Evolutionary conservation across 2,113 vertebrate genomes (phyloP).

Genomic region (Nerophis ophidion): DNA sequence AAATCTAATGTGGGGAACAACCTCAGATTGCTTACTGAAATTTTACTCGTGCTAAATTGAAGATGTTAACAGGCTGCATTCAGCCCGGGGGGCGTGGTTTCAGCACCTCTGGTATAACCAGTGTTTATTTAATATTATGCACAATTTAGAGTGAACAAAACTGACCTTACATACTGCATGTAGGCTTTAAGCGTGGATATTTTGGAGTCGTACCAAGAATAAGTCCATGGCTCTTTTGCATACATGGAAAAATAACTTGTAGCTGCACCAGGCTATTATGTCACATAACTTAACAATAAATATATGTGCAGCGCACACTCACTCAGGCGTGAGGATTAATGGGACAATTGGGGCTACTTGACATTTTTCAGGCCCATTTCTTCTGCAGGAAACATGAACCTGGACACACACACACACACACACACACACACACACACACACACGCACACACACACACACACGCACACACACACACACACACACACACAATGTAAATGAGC

Average conservation of each 20-base stretch:
- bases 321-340: conserved; percentile 44
- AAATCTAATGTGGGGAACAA: too few relatives aligned
- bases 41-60: too few relatives aligned
- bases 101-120: too few relatives aligned
- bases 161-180: too few relatives aligned
- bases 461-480: background rate
- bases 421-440: background rate
- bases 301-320: conserved; percentile 39
- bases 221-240: background rate
- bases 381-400: conserved; percentile 23
- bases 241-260: background rate
- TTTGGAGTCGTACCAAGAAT: too few relatives aligned
- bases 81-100: too few relatives aligned
- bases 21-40: too few relatives aligned
- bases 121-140: too few relatives aligned
- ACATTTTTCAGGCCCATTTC: conserved; percentile 44
- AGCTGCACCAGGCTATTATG: conserved; percentile 16
- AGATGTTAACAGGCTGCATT: too few relatives aligned
- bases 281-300: conserved; percentile 37
- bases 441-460: background rate
- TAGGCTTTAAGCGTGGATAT: too few relatives aligned
- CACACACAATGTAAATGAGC: too few relatives aligned
- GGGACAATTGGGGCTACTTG: conserved; percentile 43
- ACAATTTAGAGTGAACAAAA: too few relatives aligned
- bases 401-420: background rate